Conservation (phyloP, 2,888 invertebrate genomes). For the Polia nebulosa region DNA sequence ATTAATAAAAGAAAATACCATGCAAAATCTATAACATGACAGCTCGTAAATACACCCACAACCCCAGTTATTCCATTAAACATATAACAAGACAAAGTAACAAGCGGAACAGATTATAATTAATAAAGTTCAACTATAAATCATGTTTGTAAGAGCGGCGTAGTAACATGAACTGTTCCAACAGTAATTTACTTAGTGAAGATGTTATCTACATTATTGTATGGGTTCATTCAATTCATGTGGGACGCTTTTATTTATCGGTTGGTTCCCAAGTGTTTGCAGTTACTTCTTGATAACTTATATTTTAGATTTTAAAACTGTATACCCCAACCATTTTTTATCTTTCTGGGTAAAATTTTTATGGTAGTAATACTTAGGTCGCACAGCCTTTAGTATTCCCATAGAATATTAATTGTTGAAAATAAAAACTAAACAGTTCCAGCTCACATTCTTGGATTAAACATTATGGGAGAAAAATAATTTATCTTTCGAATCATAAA, state of each 20-base stretch:
- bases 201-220: conserved; percentile 56
- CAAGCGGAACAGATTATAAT: conserved; percentile 75
- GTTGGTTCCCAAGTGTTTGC: background rate
- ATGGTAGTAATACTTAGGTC: too few species aligned
- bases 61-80: conserved; percentile 63
- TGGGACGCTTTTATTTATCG: conserved; percentile 17
- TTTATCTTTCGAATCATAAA: too few species aligned
- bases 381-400: too few species aligned
- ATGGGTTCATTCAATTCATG: conserved; percentile 53
- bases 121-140: conserved; percentile 75
- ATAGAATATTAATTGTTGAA: too few species aligned
- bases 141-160: conserved; percentile 62
- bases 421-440: too few species aligned
- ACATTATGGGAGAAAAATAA: too few species aligned
- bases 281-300: background rate
- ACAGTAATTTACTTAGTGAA: conserved; percentile 61
- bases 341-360: background rate
- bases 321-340: background rate
- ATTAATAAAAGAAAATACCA: background rate
- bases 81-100: conserved; percentile 71
- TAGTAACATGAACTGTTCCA: conserved; percentile 55
- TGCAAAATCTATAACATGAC: background rate
- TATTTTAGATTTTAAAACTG: background rate
- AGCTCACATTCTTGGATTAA: too few species aligned
- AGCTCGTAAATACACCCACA: conserved; percentile 25